Evolutionary conservation across 2,113 vertebrate genomes (phyloP).

Genomic region (Nothocercus nigrocapillus): DNA sequence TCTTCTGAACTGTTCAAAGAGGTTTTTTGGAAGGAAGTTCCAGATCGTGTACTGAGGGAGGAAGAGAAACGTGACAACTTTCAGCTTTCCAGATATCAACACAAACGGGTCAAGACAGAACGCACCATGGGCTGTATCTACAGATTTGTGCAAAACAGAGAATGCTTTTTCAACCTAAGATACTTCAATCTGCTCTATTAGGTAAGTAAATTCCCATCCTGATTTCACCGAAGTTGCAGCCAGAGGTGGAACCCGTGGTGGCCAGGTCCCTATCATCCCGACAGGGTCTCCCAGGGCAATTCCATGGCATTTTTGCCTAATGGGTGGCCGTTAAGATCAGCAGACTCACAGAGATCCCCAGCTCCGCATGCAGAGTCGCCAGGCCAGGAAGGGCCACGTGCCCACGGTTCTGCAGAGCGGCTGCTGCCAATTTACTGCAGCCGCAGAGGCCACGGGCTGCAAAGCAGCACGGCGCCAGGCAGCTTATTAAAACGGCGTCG

Average conservation of each 20-base stretch:
- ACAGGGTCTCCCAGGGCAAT: too few species aligned
- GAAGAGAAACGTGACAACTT: neutral
- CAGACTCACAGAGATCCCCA: neutral
- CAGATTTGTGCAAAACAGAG: neutral
- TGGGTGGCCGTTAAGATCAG: neutral
- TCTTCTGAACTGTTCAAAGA: slow-evolving; percentile 99
- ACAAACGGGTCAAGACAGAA: neutral
- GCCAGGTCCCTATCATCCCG: too few species aligned
- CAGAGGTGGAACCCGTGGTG: neutral
- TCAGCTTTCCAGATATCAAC: neutral
- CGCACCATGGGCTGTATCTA: neutral
- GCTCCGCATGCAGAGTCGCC: too few species aligned
- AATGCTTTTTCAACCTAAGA: fast-evolving
- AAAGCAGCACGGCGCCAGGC: too few species aligned
- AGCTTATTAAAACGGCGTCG: too few species aligned
- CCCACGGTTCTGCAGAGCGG: too few species aligned
- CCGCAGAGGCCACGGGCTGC: too few species aligned
- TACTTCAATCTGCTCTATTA: neutral
- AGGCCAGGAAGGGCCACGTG: too few species aligned
- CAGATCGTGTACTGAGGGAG: slow-evolving; percentile 92
- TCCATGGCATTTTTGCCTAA: neutral
- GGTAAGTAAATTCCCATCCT: too few species aligned
- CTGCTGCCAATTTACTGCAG: too few species aligned
- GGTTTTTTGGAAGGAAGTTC: slow-evolving; percentile 99
- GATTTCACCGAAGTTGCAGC: neutral